Conservation (phyloP, 2,797 vertebrate genomes). For the Poecilia picta region DNA sequence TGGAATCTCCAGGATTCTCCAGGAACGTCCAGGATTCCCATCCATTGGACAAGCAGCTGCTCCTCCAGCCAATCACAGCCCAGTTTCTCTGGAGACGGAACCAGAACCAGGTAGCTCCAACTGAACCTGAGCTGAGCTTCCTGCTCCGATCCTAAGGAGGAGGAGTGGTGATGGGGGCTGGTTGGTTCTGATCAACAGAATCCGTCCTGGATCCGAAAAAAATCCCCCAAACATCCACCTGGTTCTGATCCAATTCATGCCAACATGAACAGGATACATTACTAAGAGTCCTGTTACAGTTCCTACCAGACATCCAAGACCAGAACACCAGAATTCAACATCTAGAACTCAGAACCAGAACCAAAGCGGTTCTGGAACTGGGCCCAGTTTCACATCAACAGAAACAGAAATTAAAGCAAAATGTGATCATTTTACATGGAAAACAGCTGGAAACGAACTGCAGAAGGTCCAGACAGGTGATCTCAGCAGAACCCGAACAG, state of each 20-base stretch:
- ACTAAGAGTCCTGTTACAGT: neutral
- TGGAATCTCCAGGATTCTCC: no score
- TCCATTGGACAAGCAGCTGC: no score
- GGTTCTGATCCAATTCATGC: neutral
- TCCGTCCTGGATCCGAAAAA: neutral
- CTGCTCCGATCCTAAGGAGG: neutral
- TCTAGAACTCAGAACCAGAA: neutral
- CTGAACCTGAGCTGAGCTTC: neutral
- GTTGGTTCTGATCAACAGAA: neutral
- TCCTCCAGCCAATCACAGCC: neutral
- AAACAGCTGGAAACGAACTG: neutral
- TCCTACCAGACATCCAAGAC: neutral
- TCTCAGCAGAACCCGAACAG: neutral
- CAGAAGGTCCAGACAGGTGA: neutral
- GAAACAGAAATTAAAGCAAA: neutral
- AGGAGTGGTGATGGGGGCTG: neutral
- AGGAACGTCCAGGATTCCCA: no score
- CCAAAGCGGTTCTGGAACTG: neutral
- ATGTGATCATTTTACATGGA: neutral
- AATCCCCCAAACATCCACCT: neutral
- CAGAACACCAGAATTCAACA: neutral
- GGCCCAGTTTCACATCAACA: neutral
- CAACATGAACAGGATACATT: neutral
- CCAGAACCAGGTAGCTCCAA: neutral
- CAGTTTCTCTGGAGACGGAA: neutral